Base-by-base conservation (phyloP, 2,888 invertebrate genomes). In the Mesorhabditis spiculigera region DNA sequence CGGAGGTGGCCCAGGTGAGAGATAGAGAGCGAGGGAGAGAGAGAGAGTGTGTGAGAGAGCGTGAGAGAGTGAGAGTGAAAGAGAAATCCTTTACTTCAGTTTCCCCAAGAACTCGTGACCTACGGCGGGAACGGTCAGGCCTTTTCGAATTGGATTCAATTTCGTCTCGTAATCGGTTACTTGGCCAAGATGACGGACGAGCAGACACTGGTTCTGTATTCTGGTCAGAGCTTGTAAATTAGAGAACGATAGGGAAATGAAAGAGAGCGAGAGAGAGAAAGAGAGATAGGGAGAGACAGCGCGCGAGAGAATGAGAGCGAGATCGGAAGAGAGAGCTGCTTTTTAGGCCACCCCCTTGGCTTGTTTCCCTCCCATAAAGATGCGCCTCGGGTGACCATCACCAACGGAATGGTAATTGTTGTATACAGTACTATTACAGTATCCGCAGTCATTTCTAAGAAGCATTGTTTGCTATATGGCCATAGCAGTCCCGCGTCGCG, bases 111-210 rank as follows among this genome's bases (percentile, higher is more conserved):
- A 79, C 85, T 90, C 44, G 89, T 90, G 44, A 90, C 90, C 2
- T 90, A 90, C 81, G 90, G 90, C 3, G 90, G 90, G 6, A 90
- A 90, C 82, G 90, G 90, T 3, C 90, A 90, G 83, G 90, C 89
- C 2, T 89, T 90, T 81, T 89, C 89, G 64, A 90, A 90, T 82
- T 90, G 90, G 90, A 89, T 89, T 2, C 90, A 90, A 89, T 90
- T 90, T 82, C 88, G 89, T 84, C 79, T 90, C 67, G 86, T 87
- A 45, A 88, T 90, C 87, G 86, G 89, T 68, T 90, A 90, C 78
- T 84, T 90, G 71, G 86, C 87, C 8, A 85, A 87, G 72, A 88
- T 90, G 89, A 87, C 84, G 5, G 87, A 88, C 5, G 87, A 87
- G 5, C 90, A 90, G 83, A 90, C 90, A 0, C 86, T 90, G 71